Conservation (phyloP, 2,113 vertebrate genomes). For the Hippoglossus stenolepis region DNA sequence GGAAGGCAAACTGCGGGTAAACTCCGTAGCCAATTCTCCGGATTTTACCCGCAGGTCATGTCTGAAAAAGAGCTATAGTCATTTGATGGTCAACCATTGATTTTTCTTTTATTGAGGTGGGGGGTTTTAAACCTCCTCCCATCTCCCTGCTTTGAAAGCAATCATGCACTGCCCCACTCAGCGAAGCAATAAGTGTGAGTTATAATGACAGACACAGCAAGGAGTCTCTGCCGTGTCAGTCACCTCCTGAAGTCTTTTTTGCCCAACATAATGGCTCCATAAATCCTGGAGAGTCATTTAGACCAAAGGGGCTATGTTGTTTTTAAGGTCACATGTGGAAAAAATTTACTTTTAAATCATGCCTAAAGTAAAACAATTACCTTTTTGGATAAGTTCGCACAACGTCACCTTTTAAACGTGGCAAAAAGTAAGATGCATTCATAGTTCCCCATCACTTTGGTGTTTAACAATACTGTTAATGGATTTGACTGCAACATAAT, state of each 20-base stretch:
- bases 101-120: not conserved
- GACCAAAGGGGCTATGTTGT: constrained; percentile 31
- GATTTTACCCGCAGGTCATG: no score
- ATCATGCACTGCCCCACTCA: constrained; percentile 20
- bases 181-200: constrained; percentile 44
- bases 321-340: constrained; percentile 15
- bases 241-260: constrained; percentile 48
- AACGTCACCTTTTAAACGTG: not conserved
- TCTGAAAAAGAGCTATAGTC: no score
- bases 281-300: constrained; percentile 49
- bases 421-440: constrained; percentile 13
- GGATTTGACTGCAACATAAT: constrained; percentile 40
- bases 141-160: constrained; percentile 5
- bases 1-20: no score
- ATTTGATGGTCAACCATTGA: no score
- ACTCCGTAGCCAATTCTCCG: no score
- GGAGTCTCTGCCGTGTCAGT: constrained; percentile 59
- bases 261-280: constrained; percentile 49
- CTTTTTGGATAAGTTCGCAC: not conserved
- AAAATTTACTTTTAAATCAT: not conserved
- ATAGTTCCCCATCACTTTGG: constrained; percentile 33
- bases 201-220: constrained; percentile 58
- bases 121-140: not conserved
- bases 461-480: constrained; percentile 38
- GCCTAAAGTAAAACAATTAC: not conserved